Conservation (phyloP, 2,113 vertebrate species). For the Jacana jacana region DNA sequence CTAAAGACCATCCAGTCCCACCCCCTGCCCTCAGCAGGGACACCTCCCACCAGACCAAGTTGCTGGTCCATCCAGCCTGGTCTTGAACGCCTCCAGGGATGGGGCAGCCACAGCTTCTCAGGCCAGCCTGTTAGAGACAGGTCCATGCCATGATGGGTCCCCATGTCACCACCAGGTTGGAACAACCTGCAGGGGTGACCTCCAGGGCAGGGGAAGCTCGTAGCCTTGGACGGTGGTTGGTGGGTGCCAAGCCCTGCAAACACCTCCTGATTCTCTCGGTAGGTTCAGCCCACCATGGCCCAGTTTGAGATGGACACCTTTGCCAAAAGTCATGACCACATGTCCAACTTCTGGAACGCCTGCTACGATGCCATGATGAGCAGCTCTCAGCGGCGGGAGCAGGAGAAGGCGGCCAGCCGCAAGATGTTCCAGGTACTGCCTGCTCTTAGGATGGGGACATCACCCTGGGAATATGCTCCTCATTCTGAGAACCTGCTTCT, state of each 20-base stretch:
- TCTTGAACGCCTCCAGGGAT: too few species aligned
- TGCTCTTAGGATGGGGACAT: not conserved
- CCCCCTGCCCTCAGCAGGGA: too few species aligned
- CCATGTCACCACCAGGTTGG: not conserved
- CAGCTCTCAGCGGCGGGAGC: slow-evolving; percentile 80
- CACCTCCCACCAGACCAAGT: too few species aligned
- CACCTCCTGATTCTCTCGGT: rapidly evolving
- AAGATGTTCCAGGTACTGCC: slow-evolving; percentile 86
- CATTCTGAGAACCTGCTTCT: not conserved
- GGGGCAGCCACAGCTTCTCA: too few species aligned
- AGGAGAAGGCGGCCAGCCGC: slow-evolving; percentile 78
- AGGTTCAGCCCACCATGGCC: slow-evolving; percentile 92
- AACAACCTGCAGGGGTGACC: not conserved
- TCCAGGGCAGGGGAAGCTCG: not conserved
- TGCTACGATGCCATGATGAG: slow-evolving; percentile 96
- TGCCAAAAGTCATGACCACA: slow-evolving; percentile 91
- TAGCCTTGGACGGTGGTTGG: not conserved
- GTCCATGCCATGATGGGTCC: rapidly evolving
- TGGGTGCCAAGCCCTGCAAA: not conserved
- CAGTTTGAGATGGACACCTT: slow-evolving; percentile 94
- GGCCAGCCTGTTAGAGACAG: not conserved
- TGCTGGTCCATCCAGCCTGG: too few species aligned
- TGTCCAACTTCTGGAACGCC: slow-evolving; percentile 98
- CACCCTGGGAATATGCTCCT: not conserved
- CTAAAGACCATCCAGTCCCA: too few species aligned